Base-by-base conservation (phyloP, 1,140 invertebrate genomes). In the Maconellicoccus hirsutus region DNA sequence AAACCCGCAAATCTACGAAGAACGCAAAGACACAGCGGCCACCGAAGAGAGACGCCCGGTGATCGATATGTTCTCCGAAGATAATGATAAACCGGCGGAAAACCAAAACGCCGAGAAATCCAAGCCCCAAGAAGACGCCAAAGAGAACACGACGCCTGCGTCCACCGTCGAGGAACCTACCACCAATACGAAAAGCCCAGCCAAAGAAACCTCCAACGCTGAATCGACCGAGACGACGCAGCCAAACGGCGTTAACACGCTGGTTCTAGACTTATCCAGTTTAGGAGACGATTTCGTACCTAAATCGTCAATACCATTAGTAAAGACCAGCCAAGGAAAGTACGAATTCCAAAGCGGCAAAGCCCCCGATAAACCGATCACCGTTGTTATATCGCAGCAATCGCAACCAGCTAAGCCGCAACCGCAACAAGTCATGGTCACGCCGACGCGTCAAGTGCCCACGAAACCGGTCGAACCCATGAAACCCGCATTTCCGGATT, bases 1-100 rank as follows among this genome's bases (percentile, higher is more conserved):
- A 52, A 52, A 52, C 16, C 2, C 42, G 42, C 42, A 19, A 79
- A 79, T 38, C 76, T 77, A 27, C 70, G 59, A 52, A 4, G 42
- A 52, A 52, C 42, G 42, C n/a, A 52, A 52, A 52, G 42, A 52
- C 42, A 14, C 10, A 52, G 29, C 29, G 29, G 29, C 42, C 6
- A 3, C 42, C 42, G 42, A 52, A 16, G 42, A 52, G 42, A 52
- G 42, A 33, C 71, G 70, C 0, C 70, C 73, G 2, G 66, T 69
- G 59, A 73, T 70, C 39, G 73, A 73, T 61, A 73, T 70, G 70
- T 71, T 73, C 63, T 70, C 69, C 39, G 71, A 72, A 29, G 71
- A 72, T n/a, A 39, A 69, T 10, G n/a, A 71, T 16, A 33, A 42
- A 26, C n/a, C 12, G 16, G 59, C 25, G 8, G 70, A 61, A 12